These are phyloP conservation scores for Solenopsis fugax DNA, from an alignment of 1,140 invertebrate species.

Conservation along the genomic window DNA sequence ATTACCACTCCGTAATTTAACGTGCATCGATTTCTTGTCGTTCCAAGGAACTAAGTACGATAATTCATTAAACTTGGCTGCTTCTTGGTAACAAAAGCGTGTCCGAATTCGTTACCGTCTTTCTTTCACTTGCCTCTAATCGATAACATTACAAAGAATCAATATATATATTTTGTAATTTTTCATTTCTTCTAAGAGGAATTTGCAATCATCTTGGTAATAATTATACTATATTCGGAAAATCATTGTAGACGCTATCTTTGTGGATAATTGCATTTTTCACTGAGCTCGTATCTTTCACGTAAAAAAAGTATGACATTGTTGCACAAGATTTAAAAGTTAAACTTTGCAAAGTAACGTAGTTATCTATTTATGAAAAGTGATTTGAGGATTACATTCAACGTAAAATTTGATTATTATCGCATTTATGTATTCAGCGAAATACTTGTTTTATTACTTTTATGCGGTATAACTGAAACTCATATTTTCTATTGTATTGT, in stretches of 20 bases:
- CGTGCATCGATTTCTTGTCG: conserved; percentile 52
- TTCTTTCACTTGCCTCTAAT: conserved; percentile 17
- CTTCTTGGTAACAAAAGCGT: conserved; percentile 37
- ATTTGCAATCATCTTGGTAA: background rate
- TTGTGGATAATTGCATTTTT: background rate
- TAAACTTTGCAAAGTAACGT: conserved; percentile 2
- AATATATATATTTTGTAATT: background rate
- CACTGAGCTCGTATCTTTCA: background rate
- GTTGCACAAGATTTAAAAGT: conserved; percentile 1
- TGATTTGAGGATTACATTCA: conserved; percentile 3
- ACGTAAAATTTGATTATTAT: conserved; percentile 20
- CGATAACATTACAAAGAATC: background rate
- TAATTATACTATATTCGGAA: background rate
- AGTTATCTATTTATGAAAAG: conserved; percentile 10
- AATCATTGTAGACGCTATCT: background rate
- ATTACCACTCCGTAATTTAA: conserved; percentile 58
- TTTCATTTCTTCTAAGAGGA: background rate
- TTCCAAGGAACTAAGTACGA: conserved; percentile 32
- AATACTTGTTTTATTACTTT: background rate
- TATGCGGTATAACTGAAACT: background rate
- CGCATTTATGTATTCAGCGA: background rate
- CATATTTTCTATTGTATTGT: background rate
- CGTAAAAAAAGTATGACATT: background rate
- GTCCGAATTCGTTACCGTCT: conserved; percentile 32
- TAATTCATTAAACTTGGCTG: conserved; percentile 58